Evolutionary conservation across 2,113 vertebrate genomes (phyloP).

Genomic region (Aepyceros melampus): DNA sequence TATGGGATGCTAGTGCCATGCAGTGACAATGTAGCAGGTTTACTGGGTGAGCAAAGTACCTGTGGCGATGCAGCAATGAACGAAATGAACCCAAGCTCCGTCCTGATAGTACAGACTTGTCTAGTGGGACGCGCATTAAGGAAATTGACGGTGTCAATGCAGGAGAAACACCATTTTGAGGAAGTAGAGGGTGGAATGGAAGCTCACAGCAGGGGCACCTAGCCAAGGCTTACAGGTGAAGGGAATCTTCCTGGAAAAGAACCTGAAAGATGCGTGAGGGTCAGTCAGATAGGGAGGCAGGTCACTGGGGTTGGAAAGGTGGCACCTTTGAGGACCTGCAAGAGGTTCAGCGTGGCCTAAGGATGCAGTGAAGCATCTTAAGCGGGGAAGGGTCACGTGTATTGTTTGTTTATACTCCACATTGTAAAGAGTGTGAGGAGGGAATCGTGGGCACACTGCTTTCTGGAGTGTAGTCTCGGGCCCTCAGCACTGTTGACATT

Average conservation of each 20-base stretch:
- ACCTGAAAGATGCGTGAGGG: neutral
- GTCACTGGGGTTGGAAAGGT: neutral
- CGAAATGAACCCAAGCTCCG: neutral
- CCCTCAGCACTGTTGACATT: neutral
- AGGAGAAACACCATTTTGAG: neutral
- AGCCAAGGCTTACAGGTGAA: neutral
- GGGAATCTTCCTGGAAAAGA: neutral
- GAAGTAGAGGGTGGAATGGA: neutral
- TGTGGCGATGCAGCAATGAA: neutral
- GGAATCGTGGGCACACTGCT: neutral
- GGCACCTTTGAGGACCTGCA: neutral
- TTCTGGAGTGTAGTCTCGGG: neutral
- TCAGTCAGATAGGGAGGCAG: neutral
- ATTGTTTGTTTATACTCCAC: neutral
- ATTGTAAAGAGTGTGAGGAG: neutral
- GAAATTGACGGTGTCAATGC: neutral
- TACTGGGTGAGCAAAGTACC: neutral
- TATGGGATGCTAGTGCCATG: neutral
- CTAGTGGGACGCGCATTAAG: neutral
- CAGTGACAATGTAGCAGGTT: neutral
- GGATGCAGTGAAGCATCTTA: no score
- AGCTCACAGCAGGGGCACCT: neutral
- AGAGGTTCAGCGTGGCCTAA: neutral
- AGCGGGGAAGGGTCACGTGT: neutral
- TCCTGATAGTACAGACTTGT: neutral